phyloP scores from a whole-genome alignment of 2,888 invertebrate species.

The Rhagophthalmus giganteus region DNA sequence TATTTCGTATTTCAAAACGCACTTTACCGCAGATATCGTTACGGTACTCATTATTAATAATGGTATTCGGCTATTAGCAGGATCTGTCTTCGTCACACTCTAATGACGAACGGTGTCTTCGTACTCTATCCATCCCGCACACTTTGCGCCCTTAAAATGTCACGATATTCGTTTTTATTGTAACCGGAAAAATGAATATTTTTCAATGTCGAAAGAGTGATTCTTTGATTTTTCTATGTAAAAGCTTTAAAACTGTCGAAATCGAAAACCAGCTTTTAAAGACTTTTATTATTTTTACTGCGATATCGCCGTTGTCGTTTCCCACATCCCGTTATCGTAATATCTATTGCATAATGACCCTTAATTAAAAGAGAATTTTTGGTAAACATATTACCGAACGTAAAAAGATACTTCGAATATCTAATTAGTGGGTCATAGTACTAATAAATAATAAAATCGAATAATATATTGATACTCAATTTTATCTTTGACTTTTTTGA shows the following conservation, averaged over 20 bases:
- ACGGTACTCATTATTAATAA: conserved; percentile 43
- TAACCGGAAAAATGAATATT: conserved; percentile 19
- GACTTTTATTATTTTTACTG: no score
- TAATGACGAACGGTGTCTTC: conserved; percentile 7
- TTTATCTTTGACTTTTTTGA: conserved; percentile 31
- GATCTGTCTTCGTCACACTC: conserved; percentile 28
- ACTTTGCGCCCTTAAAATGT: conserved; percentile 30
- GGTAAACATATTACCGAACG: conserved; percentile 10
- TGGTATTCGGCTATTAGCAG: conserved; percentile 42
- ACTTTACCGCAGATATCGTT: conserved; percentile 39
- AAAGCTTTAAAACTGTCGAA: no score
- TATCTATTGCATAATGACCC: conserved; percentile 11
- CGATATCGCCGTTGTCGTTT: no score
- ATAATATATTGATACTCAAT: conserved; percentile 27
- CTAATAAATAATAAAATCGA: conserved; percentile 29
- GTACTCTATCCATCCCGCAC: conserved; percentile 10
- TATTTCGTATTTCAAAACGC: conserved; percentile 39
- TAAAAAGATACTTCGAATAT: conserved; percentile 12
- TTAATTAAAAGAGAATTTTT: conserved; percentile 8
- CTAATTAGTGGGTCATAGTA: conserved; percentile 30
- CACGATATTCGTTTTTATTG: conserved; percentile 35
- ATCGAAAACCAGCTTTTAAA: no score
- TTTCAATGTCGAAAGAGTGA: conserved; percentile 24
- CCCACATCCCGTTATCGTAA: conserved; percentile 3
- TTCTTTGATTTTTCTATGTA: no score